Base-by-base conservation (phyloP, 1,140 invertebrate genomes). In the Drosophila ambigua region DNA sequence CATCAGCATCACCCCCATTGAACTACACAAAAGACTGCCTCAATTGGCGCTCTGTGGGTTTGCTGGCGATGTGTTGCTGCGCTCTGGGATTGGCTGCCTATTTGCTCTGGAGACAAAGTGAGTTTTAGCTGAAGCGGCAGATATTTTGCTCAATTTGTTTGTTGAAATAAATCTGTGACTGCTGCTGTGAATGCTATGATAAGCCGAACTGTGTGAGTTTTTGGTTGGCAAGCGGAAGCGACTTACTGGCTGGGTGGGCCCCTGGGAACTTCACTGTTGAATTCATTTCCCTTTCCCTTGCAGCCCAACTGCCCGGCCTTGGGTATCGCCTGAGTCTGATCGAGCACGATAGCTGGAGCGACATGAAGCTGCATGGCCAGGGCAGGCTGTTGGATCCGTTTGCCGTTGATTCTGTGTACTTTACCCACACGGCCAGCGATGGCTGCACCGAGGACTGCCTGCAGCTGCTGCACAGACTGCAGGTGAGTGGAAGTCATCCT, bases 51-150 rank as follows among this genome's bases (percentile, higher is more conserved):
- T 79, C 61, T 5, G 77, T 89, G 45, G 58, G 55, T 11, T 46
- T 84, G 16, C 58, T 89, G 15, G n/a, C 61, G 23, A 74, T 89
- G 77, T 73, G 82, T 16, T 64, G 63, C 7, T 16, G 35, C 39
- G 75, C 52, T 24, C 15, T 88, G 44, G 59, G 39, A 44, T 16
- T 88, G 65, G 68, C 84, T 52, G 50, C 13, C 4, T 88, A 88
- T 73, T 77, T 88, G 65, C 83, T 88, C 58, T 88, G 79, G 85
- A 53, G 49, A 68, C 63, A 89, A 79, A 57, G 84, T 90, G 68
- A 89, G 80, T 84, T 51, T 62, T 55, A 58, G 57, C 64, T 68
- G 51, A 61, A 43, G 44, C n/a, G 7, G 41, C 35, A 11, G 39
- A 35, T 15, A 35, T 6, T 57, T 53, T 11, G 51, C 24, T 58